A percentile compares a stretch with the other conserved stretches of the same genome.
phyloP scores from a whole-genome alignment of 2,888 invertebrate species.

The Napeogenes inachia region DNA sequence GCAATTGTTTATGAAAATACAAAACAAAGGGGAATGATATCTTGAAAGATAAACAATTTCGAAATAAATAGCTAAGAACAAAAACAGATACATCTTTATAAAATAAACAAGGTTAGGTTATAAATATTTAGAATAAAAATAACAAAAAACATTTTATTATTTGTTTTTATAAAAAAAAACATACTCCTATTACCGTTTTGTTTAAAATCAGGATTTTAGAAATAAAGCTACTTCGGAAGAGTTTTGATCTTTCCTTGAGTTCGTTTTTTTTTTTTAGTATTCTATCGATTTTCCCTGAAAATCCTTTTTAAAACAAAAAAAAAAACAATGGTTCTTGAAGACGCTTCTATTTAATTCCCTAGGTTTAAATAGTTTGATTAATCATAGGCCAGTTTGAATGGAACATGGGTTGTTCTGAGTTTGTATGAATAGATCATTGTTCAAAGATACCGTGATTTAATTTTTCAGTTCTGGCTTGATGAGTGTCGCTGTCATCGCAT shows the following conservation, averaged over 20 bases:
- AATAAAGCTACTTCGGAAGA: too few relatives aligned
- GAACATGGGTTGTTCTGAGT: constrained; percentile 41
- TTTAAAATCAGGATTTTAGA: too few relatives aligned
- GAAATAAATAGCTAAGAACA: constrained; percentile 20
- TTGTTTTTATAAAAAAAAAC: too few relatives aligned
- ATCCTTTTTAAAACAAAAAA: too few relatives aligned
- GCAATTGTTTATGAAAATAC: constrained; percentile 23
- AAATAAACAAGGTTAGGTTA: constrained; percentile 8
- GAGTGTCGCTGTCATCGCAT: constrained; percentile 34
- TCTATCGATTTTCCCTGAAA: too few relatives aligned
- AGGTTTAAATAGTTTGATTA: constrained; percentile 39
- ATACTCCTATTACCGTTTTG: too few relatives aligned
- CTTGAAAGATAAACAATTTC: constrained; percentile 19
- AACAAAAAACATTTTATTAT: too few relatives aligned
- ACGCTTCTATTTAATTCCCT: constrained; percentile 1
- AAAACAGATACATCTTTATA: constrained; percentile 15
- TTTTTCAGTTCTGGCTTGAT: constrained; percentile 29
- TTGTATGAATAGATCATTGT: constrained; percentile 39
- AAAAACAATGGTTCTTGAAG: too few relatives aligned
- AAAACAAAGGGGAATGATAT: constrained; percentile 26
- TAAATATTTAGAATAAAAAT: background rate
- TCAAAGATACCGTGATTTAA: constrained; percentile 34
- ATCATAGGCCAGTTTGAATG: constrained; percentile 46
- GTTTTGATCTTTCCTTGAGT: too few relatives aligned
- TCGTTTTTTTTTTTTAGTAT: too few relatives aligned